Evolutionary conservation across 2,888 invertebrate genomes (phyloP), one percentile per base, ranked within the genome.

Genomic region (Aleiodes alternator): DNA sequence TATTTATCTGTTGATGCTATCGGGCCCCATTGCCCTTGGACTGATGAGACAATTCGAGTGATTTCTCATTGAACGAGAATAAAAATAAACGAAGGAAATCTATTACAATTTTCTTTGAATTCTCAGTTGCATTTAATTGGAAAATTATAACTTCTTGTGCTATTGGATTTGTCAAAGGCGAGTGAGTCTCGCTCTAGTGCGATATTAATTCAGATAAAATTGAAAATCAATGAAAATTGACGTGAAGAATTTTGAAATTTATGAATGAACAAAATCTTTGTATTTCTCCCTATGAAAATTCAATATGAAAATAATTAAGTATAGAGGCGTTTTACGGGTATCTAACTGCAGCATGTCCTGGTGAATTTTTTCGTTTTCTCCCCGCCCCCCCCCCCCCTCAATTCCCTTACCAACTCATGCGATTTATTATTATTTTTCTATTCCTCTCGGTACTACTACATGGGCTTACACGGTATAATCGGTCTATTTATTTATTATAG

Each of bases 321-420:
- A 38, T 8, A 7, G 38, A 38, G 23, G 38, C 38, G 38, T 38
- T 38, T 38, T 38, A 38, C 38, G 38, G 38, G 5, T 38, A 38
- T 8, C 9, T 43, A 43, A 43, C 43, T 64, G 64, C 64, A 64
- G 64, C 64, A 64, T 64, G 64, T 16, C 16, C 64, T 64, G 11
- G 14, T 61, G 34, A 61, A 12, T 43, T 64, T 48, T 64, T 64
- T 43, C 43, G 16, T 64, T 64, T 64, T 23, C 61, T 14, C 61
- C 64, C 48, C 23, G 0, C 7, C 9, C 9, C 43, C 43, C 43
- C n/a, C n/a, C n/a, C n/a, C n/a, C n/a, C n/a, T n/a, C n/a, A n/a
- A n/a, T n/a, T 23, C 23, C 23, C 23, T 23, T 23, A 23, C 23
- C 23, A 23, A 1, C 43, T 43, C 11, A 43, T 43, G 43, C 11